These are phyloP conservation scores for Halesus radiatus DNA, from an alignment of 1,140 invertebrate genomes.

Conservation along the genomic window DNA sequence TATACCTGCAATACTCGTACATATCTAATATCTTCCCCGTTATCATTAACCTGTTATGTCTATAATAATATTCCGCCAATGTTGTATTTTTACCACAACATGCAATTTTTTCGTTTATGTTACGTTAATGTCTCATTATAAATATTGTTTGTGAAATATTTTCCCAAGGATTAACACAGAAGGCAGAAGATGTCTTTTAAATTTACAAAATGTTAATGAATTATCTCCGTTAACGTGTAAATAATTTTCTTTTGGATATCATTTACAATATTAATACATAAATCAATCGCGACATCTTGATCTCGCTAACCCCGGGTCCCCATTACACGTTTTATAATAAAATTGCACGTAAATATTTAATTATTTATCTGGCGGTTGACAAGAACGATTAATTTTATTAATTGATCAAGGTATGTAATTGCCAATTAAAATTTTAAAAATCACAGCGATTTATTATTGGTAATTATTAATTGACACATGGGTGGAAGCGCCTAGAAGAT, in stretches of 20 bases:
- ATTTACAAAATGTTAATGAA: background rate
- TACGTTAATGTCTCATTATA: too few species aligned
- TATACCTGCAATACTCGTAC: too few species aligned
- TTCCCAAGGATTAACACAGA: background rate
- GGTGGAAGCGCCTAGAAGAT: too few species aligned
- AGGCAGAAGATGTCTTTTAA: background rate
- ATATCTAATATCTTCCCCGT: too few species aligned
- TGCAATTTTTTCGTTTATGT: too few species aligned
- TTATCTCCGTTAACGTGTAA: background rate
- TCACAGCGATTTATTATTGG: too few species aligned
- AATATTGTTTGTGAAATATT: background rate
- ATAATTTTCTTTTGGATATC: background rate
- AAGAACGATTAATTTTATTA: constrained; percentile 5
- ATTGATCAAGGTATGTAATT: background rate
- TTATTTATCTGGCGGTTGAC: constrained; percentile 5
- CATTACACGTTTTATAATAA: constrained; percentile 12
- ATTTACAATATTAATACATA: background rate
- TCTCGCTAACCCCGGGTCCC: background rate
- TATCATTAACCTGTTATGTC: too few species aligned
- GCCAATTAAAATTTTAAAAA: constrained; percentile 6
- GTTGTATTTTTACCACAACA: too few species aligned
- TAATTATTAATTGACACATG: too few species aligned
- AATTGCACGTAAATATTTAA: background rate
- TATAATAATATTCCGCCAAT: too few species aligned
- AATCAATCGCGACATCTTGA: background rate